Base-by-base conservation (phyloP, 2,797 vertebrate species). In the Anguilla marmorata region DNA sequence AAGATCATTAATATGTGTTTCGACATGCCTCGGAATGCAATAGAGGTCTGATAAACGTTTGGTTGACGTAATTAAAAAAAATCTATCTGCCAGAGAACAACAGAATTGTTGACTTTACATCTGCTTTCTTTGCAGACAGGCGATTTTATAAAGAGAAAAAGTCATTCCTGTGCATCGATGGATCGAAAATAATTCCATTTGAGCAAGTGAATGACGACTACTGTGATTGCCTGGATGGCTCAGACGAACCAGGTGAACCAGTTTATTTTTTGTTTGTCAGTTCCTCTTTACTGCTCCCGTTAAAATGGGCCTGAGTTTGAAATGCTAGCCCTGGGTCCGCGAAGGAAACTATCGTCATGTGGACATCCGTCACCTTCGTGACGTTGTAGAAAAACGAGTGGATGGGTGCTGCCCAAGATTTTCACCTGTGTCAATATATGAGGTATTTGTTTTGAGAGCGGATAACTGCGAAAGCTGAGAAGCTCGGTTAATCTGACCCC, bases 171-270 rank as follows among this genome's bases (percentile, higher is more conserved):
- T 95, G 95, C 90, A 93, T 96, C 0, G 95, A 95, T 87, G 95
- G 95, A 0, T 96, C 95, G 0, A 95, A 94, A 88, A 90, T 96
- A 60, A 95, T 96, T 85, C 94, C 94, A 0, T 96, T 94, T 86
- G 94, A 94, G 88, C 94, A 93, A 88, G 95, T 96, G 91, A 96
- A 96, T n/a, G 95, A 96, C 8, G 95, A 96, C 90, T 96, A 95
- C 91, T 96, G 95, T 54, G 95, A 96, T 92, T 96, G 94, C 88
- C 92, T 92, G 8, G 95, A 96, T 63, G 95, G 94, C 30, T 95
- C 95, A 0, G 95, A 96, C 88, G 95, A 96, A 93, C 95, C 95
- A 93, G 95, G 95, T 96, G 88, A 87, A 86, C n/a, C 30, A 14
- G 33, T 41, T 30, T 9, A 1, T 33, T 83, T 52, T 11, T 12